Base-by-base conservation (phyloP, 2,113 vertebrate species). In the Gallinago media region DNA sequence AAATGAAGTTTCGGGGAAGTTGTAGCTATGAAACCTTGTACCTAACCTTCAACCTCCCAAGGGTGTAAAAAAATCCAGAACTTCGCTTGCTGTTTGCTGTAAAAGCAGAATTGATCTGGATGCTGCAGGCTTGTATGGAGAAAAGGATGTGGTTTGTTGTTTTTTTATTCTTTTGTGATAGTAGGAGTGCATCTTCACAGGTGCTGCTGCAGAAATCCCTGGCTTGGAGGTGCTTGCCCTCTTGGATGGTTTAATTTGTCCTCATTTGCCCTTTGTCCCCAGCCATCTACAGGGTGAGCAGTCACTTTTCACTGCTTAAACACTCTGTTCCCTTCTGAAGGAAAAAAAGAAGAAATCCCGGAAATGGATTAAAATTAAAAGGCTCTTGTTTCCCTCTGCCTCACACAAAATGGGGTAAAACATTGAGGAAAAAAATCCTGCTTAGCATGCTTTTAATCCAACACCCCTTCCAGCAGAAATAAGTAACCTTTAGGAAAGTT, bases 1-100 rank as follows among this genome's bases (percentile, higher is more conserved):
- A 83, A 82, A 89, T 82, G 49, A 90, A 94, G 88, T 79, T 92
- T 63, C 32, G 36, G 77, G 92, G 89, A 91, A 63, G 80, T 68
- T 82, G 86, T 76, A 88, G 86, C 70, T 77, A 36, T 77, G 79
- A 84, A 85, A 50, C 42, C 76, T 94, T 87, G 52, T 75, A 75
- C 85, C 50, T 77, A 56, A 89, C 74, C 87, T 94, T 94, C 89
- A 88, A 42, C 74, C 59, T 42, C 47, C 52, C 49, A 77, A 63
- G 73, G 76, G 88, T 67, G 81, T 71, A 34, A 95, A 77, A 89
- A 44, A 76, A 25, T 34, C 54, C 42, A 22, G 65, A 89, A 42
- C 52, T 79, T 87, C 44, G 7, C 61, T 94, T 95, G 29, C 61
- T 68, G 2, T 76, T 90, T 85, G 54, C 65, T 77, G 44, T 75